These are phyloP conservation scores for Gryllus longicercus DNA, from an alignment of 2,888 invertebrate species.

Conservation along the genomic window DNA sequence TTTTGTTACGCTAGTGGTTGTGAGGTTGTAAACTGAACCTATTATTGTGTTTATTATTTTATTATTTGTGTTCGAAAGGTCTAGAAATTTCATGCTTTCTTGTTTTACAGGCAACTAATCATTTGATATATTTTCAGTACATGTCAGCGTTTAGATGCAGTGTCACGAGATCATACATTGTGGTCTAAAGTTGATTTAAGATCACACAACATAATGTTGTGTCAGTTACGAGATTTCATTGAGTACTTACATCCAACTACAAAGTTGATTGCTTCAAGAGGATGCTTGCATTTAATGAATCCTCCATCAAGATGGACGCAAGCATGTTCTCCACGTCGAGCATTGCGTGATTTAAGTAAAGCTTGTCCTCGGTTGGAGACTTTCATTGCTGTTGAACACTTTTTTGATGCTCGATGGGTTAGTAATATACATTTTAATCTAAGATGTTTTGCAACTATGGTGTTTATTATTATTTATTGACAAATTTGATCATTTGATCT, in stretches of 20 bases:
- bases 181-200: constrained; percentile 21
- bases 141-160: not conserved
- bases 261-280: constrained; percentile 11
- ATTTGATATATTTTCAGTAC: not conserved
- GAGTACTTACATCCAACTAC: constrained; percentile 19
- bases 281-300: not conserved
- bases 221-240: not conserved
- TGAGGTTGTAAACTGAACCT: too few species aligned
- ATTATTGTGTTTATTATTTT: too few species aligned
- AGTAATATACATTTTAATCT: not conserved
- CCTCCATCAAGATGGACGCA: not conserved
- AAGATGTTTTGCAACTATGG: not conserved
- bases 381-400: constrained; percentile 20
- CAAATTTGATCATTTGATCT: not conserved
- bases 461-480: not conserved
- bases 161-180: not conserved
- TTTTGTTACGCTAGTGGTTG: too few species aligned
- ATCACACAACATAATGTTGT: not conserved
- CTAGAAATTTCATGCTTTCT: too few species aligned
- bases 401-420: not conserved
- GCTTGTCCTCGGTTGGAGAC: constrained; percentile 21
- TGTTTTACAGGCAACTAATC: too few species aligned
- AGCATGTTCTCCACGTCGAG: not conserved
- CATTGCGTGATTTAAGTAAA: not conserved
- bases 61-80: too few species aligned